Base-by-base conservation (phyloP, 2,888 invertebrate species). In the Metacarcinus magister region DNA sequence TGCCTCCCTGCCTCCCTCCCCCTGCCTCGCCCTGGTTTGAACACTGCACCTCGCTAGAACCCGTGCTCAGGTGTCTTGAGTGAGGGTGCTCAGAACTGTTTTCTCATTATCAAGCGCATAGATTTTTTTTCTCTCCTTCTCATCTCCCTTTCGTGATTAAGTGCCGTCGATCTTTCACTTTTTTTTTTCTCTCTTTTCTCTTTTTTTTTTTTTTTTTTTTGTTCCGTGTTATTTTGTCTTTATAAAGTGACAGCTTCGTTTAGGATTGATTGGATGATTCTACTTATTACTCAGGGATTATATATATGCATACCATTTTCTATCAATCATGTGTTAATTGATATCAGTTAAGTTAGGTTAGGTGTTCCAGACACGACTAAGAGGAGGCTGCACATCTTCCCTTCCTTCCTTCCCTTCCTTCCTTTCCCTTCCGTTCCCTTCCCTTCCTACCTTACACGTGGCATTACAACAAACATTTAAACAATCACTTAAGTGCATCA, bases 61-160 rank as follows among this genome's bases (percentile, higher is more conserved):
- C 90, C 19, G 44, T 10, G 46, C 43, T 48, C 46, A 43, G 28
- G 28, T 92, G 8, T 44, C 48, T 48, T 44, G 46, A 46, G 46
- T 92, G 8, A 48, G 44, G 8, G n/a, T n/a, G 8, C 91, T 46
- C 44, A 28, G 46, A 2, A 5, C 0, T 92, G 46, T 28, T 54
- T 92, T 19, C 54, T 92, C 48, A 46, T 92, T 54, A 32, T 92
- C 92, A 16, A 28, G 16, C 2, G 13, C n/a, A 13, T 3, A 28
- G 28, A 54, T 54, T 92, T 44, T 92, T 92, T 4, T 48, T 23
- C 48, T 44, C 23, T 19, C 19, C 19, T 91, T 44, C 46, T 1
- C 48, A 48, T 46, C 46, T 91, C 46, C 92, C 48, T n/a, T 91
- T 91, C 91, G 44, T 91, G 43, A 23, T 46, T 44, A 44, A 46